phyloP scores from a whole-genome alignment of 2,888 invertebrate genomes.

The Alloplasta piceator region DNA sequence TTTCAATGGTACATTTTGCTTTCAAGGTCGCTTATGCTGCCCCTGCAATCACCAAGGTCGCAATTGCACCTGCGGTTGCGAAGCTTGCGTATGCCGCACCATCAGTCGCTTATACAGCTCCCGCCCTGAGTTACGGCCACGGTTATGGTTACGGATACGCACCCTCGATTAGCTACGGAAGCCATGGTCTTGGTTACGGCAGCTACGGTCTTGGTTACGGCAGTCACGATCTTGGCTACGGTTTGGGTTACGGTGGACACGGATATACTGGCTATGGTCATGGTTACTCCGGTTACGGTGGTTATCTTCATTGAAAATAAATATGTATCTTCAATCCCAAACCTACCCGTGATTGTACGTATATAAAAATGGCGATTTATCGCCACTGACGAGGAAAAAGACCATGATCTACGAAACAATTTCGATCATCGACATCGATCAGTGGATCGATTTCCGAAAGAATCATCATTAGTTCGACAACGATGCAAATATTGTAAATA shows the following conservation, averaged over 20 bases:
- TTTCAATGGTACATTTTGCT: no score
- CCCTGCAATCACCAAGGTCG: conserved; percentile 73
- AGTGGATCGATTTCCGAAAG: conserved; percentile 17
- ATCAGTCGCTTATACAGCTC: conserved; percentile 67
- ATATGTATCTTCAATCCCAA: conserved; percentile 5
- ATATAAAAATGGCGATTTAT: conserved; percentile 43
- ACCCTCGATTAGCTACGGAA: conserved; percentile 64
- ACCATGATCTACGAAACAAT: conserved; percentile 12
- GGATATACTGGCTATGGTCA: conserved; percentile 67
- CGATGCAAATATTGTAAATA: conserved; percentile 51
- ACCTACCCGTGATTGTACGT: conserved; percentile 47
- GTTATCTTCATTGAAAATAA: conserved; percentile 53
- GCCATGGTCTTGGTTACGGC: conserved; percentile 70
- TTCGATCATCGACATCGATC: conserved; percentile 21
- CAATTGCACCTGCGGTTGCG: conserved; percentile 69
- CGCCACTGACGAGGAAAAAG: conserved; percentile 50
- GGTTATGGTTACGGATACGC: conserved; percentile 70
- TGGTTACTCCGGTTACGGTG: conserved; percentile 67
- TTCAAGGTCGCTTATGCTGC: conserved; percentile 70
- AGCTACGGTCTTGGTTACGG: conserved; percentile 71
- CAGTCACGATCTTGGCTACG: conserved; percentile 67
- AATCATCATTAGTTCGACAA: conserved; percentile 1
- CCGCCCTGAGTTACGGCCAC: conserved; percentile 67
- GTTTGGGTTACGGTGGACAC: conserved; percentile 68
- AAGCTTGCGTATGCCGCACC: conserved; percentile 74